Evolutionary conservation across 64 coral and sea anemone genomes (phyloP).

Genomic region (Orbicella faveolata): DNA sequence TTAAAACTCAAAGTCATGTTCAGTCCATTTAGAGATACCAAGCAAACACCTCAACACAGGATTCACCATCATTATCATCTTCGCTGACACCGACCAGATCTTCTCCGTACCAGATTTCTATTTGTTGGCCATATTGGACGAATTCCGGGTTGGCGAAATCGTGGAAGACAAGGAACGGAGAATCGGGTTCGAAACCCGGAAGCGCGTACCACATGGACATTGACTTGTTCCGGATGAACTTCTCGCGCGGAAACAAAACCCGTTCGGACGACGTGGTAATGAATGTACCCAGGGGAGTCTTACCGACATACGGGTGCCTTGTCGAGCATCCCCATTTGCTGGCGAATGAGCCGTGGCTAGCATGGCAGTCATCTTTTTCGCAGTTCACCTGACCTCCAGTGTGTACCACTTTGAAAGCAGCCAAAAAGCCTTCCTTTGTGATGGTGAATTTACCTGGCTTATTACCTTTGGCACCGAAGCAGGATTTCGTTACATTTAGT

Average conservation of each 20-base stretch:
- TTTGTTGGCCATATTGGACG: conserved; percentile 1
- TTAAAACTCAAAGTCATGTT: not conserved
- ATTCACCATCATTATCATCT: conserved; percentile 6
- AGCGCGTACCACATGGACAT: conserved; percentile 29
- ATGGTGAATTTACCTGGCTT: not conserved
- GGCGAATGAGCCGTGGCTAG: not conserved
- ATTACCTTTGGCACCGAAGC: conserved; percentile 6
- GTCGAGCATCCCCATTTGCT: conserved; percentile 11
- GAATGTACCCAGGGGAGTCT: not conserved
- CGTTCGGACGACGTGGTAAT: not conserved
- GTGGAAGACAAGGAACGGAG: conserved; percentile 18
- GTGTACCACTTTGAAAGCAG: conserved; percentile 39
- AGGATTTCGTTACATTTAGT: conserved; percentile 16
- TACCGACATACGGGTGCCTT: conserved; percentile 8
- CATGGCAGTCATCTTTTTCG: not conserved
- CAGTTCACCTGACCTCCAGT: not conserved
- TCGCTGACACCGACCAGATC: not conserved
- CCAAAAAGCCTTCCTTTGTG: conserved; percentile 27
- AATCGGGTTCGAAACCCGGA: conserved; percentile 29
- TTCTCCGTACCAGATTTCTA: conserved; percentile 56
- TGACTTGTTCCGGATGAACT: conserved; percentile 15
- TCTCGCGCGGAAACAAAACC: not conserved
- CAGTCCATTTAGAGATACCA: conserved; percentile 17
- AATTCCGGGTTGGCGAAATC: conserved; percentile 37
- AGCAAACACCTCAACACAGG: conserved; percentile 43